phyloP scores from a whole-genome alignment of 2,797 vertebrate species.

The Todus mexicanus region DNA sequence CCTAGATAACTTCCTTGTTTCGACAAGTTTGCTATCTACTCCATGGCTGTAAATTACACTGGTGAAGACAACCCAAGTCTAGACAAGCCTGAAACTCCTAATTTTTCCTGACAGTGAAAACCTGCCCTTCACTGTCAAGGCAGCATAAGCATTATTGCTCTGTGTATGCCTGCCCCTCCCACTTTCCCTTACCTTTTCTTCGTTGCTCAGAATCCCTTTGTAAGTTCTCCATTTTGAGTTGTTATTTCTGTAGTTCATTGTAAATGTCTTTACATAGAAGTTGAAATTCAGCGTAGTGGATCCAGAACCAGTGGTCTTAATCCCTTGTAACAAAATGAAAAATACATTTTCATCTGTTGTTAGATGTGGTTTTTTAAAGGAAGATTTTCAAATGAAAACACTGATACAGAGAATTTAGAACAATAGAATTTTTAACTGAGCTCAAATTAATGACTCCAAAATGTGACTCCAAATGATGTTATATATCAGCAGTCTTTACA shows the following conservation, averaged over 20 bases:
- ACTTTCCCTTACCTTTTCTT: constrained; percentile 76
- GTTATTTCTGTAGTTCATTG: constrained; percentile 78
- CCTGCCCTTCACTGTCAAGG: not conserved
- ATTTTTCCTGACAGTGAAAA: constrained; percentile 1
- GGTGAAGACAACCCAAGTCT: not conserved
- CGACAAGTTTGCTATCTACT: not conserved
- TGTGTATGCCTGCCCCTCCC: not conserved
- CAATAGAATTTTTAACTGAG: not conserved
- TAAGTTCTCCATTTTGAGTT: constrained; percentile 81
- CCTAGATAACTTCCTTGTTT: not conserved
- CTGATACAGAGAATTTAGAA: not conserved
- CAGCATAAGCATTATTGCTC: accelerated
- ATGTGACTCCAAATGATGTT: not conserved
- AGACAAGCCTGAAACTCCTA: constrained; percentile 16
- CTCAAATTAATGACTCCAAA: not conserved
- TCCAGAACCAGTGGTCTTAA: constrained; percentile 80
- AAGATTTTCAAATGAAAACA: constrained; percentile 1
- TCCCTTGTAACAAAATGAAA: constrained; percentile 71
- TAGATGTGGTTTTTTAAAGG: not conserved
- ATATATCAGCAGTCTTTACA: not conserved
- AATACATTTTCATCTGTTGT: not conserved
- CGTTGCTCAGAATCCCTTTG: constrained; percentile 74
- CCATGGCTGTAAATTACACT: not conserved
- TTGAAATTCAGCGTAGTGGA: constrained; percentile 68
- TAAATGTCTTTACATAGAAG: constrained; percentile 80